Evolutionary conservation across 2,797 vertebrate species (phyloP), one percentile per base, ranked within the genome.

Genomic region (Dendrocincla tyrannina): DNA sequence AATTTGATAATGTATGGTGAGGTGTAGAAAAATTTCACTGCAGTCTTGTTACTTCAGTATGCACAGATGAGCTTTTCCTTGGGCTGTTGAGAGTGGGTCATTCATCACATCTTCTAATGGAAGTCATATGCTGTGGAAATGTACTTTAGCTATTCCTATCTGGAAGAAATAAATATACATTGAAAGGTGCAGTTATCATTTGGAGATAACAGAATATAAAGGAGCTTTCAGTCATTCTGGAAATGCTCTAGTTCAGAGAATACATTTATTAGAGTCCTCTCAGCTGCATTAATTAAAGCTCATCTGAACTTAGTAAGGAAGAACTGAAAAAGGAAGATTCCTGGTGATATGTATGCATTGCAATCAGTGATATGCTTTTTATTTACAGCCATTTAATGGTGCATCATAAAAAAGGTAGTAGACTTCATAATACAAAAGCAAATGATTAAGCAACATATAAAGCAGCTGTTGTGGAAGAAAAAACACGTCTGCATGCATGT

Each of bases 21-120:
- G 6, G 35, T 69, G 69, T 80, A 75, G 87, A 94, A 81, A 78
- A 94, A 75, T 47, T 55, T 94, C n/a, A 37, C 37, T 89, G 64
- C 60, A 88, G 66, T 85, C 60, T 18, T 39, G 14, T 94, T 92
- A 56, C 23, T 93, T 94, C 79, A 81, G 41, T 63, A 47, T 72
- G 91, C 58, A 28, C 63, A 77, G 91, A 96, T 91, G 88, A 95
- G 85, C 39, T 95, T 82, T 88, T 88, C 73, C 62, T 58, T 84
- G 63, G 66, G 79, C 79, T 96, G 62, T 49, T 94, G 92, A 96
- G 89, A 96, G 89, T 2, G 2, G 55, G 87, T 93, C 79, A 91
- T 96, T 96, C 92, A 95, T 96, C 93, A 97, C 85, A 66, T 90
- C 85, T 66, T 91, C 76, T 96, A 91, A 97, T 96, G 87, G 88